Conservation (phyloP, 2,888 invertebrate species). For the Flexamia atlantica region DNA sequence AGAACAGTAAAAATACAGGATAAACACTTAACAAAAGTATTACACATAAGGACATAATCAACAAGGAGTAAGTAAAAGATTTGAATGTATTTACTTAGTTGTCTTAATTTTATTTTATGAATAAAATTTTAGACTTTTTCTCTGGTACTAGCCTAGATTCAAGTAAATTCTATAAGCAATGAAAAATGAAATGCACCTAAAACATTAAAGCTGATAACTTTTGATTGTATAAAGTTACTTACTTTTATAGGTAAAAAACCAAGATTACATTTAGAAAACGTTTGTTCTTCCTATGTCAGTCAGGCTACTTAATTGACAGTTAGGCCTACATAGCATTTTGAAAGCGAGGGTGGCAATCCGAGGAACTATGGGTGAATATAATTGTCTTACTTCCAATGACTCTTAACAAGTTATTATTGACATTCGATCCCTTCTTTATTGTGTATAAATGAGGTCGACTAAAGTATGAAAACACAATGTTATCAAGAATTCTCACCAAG, state of each 20-base stretch:
- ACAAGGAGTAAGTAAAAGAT: not conserved
- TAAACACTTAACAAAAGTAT: slow-evolving; percentile 32
- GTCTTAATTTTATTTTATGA: slow-evolving; percentile 2
- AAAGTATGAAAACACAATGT: too few species aligned
- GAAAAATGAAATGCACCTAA: slow-evolving; percentile 10
- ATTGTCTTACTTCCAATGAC: not conserved
- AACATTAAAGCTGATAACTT: slow-evolving; percentile 17
- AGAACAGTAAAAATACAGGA: slow-evolving; percentile 35
- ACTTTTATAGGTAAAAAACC: slow-evolving; percentile 7
- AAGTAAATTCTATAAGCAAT: not conserved
- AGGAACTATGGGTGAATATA: slow-evolving; percentile 13
- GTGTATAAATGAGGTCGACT: too few species aligned
- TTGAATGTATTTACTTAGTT: not conserved
- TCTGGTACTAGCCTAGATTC: not conserved
- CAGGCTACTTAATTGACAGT: slow-evolving; percentile 17
- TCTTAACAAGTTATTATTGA: not conserved
- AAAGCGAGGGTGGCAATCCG: not conserved
- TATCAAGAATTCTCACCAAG: too few species aligned
- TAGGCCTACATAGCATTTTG: slow-evolving; percentile 33
- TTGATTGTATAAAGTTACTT: slow-evolving; percentile 16
- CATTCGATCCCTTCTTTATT: too few species aligned
- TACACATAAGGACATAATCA: slow-evolving; percentile 9
- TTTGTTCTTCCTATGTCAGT: slow-evolving; percentile 23
- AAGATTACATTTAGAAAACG: not conserved
- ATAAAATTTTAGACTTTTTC: not conserved